phyloP scores from a whole-genome alignment of 2,797 vertebrate genomes.

The Amblyraja radiata region DNA sequence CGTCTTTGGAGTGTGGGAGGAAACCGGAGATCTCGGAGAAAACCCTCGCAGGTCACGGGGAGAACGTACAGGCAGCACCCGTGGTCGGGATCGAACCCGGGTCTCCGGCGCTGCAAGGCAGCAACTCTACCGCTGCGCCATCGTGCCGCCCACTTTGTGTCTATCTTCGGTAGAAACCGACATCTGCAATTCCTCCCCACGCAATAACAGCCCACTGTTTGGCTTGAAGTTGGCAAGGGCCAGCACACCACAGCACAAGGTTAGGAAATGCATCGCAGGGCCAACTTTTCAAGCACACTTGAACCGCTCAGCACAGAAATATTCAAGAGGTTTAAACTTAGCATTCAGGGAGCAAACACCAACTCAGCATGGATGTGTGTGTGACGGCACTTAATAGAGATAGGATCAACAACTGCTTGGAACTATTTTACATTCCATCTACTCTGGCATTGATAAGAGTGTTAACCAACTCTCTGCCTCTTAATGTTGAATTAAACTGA shows the following conservation, averaged over 20 bases:
- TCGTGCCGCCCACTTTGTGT: too few relatives aligned
- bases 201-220: neutral
- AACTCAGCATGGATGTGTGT: neutral
- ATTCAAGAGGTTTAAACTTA: neutral
- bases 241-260: neutral
- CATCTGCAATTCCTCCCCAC: too few relatives aligned
- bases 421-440: neutral
- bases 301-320: neutral
- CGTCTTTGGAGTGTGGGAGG: too few relatives aligned
- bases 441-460: neutral
- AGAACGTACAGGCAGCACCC: too few relatives aligned
- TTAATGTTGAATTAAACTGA: slow-evolving; percentile 16
- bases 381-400: neutral
- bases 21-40: too few relatives aligned
- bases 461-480: neutral
- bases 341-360: neutral
- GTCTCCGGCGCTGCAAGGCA: too few relatives aligned
- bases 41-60: too few relatives aligned
- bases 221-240: neutral
- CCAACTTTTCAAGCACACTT: neutral
- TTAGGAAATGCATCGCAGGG: neutral
- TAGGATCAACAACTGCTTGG: neutral
- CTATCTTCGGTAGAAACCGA: too few relatives aligned
- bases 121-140: too few relatives aligned
- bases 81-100: too few relatives aligned